These are phyloP conservation scores for Heterodera schachtii DNA, from an alignment of 1,140 invertebrate genomes.

Conservation along the genomic window DNA sequence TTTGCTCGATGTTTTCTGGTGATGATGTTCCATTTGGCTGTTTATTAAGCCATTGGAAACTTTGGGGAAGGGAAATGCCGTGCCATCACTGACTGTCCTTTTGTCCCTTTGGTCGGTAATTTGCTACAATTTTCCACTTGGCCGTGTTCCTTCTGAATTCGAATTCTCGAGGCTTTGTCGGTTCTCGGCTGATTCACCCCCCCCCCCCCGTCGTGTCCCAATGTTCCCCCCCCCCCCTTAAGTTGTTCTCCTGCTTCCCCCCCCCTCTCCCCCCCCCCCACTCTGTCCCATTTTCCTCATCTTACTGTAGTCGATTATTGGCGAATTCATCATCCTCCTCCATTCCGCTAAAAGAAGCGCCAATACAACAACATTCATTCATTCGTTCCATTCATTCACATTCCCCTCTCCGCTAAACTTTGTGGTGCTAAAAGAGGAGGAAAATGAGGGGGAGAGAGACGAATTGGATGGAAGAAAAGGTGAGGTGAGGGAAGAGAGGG, in stretches of 20 bases:
- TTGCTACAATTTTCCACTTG: too few relatives aligned
- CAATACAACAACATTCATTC: background rate
- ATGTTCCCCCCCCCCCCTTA: background rate
- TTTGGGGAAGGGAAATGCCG: too few relatives aligned
- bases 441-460: too few relatives aligned
- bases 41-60: too few relatives aligned
- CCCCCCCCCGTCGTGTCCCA: background rate
- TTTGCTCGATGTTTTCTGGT: too few relatives aligned
- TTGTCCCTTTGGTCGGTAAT: too few relatives aligned
- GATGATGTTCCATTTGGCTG: too few relatives aligned
- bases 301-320: constrained; percentile 19
- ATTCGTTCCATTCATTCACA: background rate
- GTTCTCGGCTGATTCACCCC: background rate
- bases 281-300: background rate
- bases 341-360: background rate
- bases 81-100: too few relatives aligned
- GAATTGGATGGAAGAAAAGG: too few relatives aligned
- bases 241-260: background rate
- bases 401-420: background rate
- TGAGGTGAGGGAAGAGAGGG: too few relatives aligned
- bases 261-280: too few relatives aligned
- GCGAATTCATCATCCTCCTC: constrained; percentile 9
- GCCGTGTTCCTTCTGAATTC: background rate
- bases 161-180: background rate
- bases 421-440: background rate